Base-by-base conservation (phyloP, 2,888 invertebrate genomes). In the Andrena trimmerana region DNA sequence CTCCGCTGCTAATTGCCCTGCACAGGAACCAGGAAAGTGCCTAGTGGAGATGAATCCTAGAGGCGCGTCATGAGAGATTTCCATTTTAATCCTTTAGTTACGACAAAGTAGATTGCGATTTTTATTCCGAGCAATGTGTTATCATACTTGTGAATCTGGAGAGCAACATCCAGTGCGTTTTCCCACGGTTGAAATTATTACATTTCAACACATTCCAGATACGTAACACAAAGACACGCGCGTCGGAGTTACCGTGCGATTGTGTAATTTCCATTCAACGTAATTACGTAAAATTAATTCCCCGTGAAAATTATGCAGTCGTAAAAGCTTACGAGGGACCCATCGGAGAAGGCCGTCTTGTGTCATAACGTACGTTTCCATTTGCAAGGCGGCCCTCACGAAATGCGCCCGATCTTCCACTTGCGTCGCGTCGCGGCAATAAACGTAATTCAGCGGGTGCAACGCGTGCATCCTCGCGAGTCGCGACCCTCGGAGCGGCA, bases 371-470 rank as follows among this genome's bases (percentile, higher is more conserved):
- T 65, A 60, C 73, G 72, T 50, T 52, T 60, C 68, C 7, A 52
- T 59, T 81, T 24, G 54, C 67, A 29, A 42, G 59, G n/a, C 36
- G 10, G 42, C 60, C 0, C 42, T 52, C 52, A 8, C 70, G 74
- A 33, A 73, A 62, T 68, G 67, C 67, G 42, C 8, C 36, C 70
- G 81, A 80, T 48, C 70, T 54, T 81, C 72, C 78, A 8, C 8
- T 10, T n/a, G 57, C 70, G 65, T 13, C n/a, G 62, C 54, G 42
- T 24, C 70, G 27, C 54, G 50, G 16, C 65, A 78, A 87, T 87
- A 82, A 87, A 77, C 54, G 66, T 85, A 82, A 82, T 79, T 87
- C 71, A 85, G 29, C 5, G 33, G 4, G 57, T 29, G 29, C 31
- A 48, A 66, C 24, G 24, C 60, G 70, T 57, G 65, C 67, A 50